These are phyloP conservation scores for Myotis brandtii DNA, from an alignment of 2,113 vertebrate species.

Conservation along the genomic window DNA sequence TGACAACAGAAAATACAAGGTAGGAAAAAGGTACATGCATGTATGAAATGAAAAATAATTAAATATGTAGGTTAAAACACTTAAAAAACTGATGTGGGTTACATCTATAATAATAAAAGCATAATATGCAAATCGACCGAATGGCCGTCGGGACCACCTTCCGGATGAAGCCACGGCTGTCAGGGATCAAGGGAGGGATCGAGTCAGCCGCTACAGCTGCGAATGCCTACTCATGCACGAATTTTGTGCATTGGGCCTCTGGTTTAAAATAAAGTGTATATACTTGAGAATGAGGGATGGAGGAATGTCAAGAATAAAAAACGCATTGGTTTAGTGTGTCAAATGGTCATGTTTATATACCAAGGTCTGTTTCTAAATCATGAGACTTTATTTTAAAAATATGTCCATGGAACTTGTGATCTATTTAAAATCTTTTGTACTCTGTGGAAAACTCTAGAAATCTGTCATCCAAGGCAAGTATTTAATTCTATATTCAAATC, in stretches of 20 bases:
- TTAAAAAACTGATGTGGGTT: background rate
- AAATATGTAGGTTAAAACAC: background rate
- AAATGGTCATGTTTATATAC: background rate
- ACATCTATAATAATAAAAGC: too few relatives aligned
- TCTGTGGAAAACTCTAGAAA: background rate
- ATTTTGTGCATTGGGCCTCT: too few relatives aligned
- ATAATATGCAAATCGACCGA: too few relatives aligned
- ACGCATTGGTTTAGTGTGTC: background rate
- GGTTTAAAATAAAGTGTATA: background rate
- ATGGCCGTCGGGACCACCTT: too few relatives aligned
- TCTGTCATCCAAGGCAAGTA: background rate
- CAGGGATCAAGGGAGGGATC: too few relatives aligned
- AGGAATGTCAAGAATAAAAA: too few relatives aligned
- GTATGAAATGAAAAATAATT: background rate
- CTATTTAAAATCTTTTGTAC: conserved; percentile 2
- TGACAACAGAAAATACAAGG: background rate
- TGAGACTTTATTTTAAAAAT: background rate
- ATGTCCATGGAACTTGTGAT: background rate
- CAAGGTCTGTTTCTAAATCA: conserved; percentile 5
- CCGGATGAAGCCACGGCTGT: too few relatives aligned
- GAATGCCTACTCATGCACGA: too few relatives aligned
- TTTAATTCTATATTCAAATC: conserved; percentile 50
- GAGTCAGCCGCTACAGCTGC: too few relatives aligned
- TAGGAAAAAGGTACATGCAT: background rate
- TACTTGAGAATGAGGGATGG: background rate